Evolutionary conservation across 2,888 invertebrate species (phyloP), one percentile per base, ranked within the genome.

Genomic region (Kryphioiulus occultus): DNA sequence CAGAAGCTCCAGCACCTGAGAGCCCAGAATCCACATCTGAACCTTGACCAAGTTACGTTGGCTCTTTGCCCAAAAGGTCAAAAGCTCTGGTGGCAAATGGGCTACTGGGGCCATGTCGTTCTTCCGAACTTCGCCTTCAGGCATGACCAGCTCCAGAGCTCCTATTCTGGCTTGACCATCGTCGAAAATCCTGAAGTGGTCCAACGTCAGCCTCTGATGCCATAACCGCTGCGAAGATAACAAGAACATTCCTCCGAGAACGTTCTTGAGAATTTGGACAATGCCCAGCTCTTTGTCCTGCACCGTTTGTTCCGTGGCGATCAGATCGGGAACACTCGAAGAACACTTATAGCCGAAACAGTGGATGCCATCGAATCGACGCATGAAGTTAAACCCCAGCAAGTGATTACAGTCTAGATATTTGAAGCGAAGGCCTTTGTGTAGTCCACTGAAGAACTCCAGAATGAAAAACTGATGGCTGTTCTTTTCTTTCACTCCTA

Each of bases 381-480:
- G 26, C 78, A 78, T 15, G 15, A 78, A 78, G 15, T 78, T 15
- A 22, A 78, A 78, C 22, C 78, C 78, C 30, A 78, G 10, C 12
- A 78, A 22, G 15, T 26, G 26, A 15, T 15, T 30, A 1, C 15
- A 22, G 5, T 78, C 30, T 30, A 78, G 30, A 78, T 30, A 78
- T 78, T 78, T 78, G 26, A 78, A 78, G 15, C 78, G 78, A 78
- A 78, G 78, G 78, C 78, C 78, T 30, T 30, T 26, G 26, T 78
- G 78, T 5, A 78, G 78, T 9, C 78, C 78, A 0, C 1, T 2
- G 78, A 78, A 78, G 30, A 78, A 30, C 78, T 78, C 78, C 30
- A 78, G 26, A 30, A 30, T 15, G 30, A 30, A 78, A 30, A 78
- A 30, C 12, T 78, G 22, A 0, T 5, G 5, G 22, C 68, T 26